Percentiles rank a stretch among this genome's conserved stretches.
Evolutionary conservation across 1,140 invertebrate species (phyloP).

Genomic region (Lepidurus packardi): DNA sequence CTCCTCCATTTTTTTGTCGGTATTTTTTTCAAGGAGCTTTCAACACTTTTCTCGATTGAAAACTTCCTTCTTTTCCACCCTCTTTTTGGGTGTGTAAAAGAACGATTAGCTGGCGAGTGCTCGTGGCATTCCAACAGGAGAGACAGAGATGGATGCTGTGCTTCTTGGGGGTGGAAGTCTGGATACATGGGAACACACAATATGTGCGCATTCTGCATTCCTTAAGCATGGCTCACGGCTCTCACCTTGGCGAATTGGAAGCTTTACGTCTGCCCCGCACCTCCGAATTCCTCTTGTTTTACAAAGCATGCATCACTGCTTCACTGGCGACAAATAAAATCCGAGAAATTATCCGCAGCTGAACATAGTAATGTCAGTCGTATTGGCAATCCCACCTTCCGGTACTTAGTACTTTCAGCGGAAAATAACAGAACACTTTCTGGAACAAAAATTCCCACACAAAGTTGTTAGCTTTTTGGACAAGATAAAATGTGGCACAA

Average conservation of each 20-base stretch:
- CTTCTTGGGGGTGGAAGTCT: neutral
- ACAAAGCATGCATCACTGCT: neutral
- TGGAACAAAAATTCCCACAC: too few species aligned
- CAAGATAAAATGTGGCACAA: neutral
- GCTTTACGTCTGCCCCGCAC: neutral
- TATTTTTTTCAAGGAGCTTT: neutral
- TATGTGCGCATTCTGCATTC: slow-evolving; percentile 2
- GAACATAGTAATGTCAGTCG: neutral
- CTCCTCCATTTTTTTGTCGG: neutral
- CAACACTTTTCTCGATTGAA: neutral
- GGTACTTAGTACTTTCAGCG: neutral
- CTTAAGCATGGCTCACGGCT: slow-evolving; percentile 16
- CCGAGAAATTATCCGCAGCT: neutral
- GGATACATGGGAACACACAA: slow-evolving; percentile 1
- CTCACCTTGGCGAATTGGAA: neutral
- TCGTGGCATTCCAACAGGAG: neutral
- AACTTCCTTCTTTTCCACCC: neutral
- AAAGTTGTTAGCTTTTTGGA: too few species aligned
- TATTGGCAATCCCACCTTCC: neutral
- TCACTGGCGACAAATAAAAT: neutral
- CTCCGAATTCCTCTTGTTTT: neutral
- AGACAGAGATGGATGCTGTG: neutral
- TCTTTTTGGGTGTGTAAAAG: neutral
- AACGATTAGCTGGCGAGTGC: slow-evolving; percentile 18
- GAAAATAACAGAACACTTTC: too few species aligned